These are phyloP conservation scores for Chrysotoxum bicinctum DNA, from an alignment of 2,888 invertebrate species.

Conservation along the genomic window DNA sequence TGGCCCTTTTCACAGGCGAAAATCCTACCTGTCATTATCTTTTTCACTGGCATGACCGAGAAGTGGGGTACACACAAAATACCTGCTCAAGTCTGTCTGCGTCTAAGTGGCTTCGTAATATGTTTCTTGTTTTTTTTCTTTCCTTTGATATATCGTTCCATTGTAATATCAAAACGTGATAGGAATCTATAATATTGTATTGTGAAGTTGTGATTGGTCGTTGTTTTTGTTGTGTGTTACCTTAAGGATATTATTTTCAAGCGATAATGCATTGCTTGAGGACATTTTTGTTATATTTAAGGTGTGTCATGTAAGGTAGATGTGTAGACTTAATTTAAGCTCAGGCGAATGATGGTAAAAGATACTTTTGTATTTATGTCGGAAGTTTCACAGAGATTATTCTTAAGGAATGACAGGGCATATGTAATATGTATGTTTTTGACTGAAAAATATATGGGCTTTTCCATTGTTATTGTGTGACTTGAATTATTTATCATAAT, in stretches of 20 bases:
- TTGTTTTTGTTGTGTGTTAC: not conserved
- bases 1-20: not conserved
- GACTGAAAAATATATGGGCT: not conserved
- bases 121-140: not conserved
- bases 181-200: conserved; percentile 30
- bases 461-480: conserved; percentile 6
- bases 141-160: conserved; percentile 31
- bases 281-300: not conserved
- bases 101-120: conserved; percentile 17
- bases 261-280: conserved; percentile 18
- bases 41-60: not conserved
- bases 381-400: conserved; percentile 18
- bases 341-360: not conserved
- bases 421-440: not conserved
- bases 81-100: conserved; percentile 12
- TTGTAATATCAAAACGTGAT: conserved; percentile 48
- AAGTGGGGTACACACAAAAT: not conserved
- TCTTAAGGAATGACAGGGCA: not conserved
- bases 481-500: conserved; percentile 9
- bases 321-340: conserved; percentile 17
- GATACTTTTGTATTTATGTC: conserved; percentile 20
- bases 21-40: not conserved
- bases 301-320: not conserved
- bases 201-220: conserved; percentile 5
- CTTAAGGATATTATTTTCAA: conserved; percentile 28